A percentile compares a stretch with the other conserved stretches of the same genome.
phyloP scores from a whole-genome alignment of 2,888 invertebrate genomes.

The Nymphalis urticae region DNA sequence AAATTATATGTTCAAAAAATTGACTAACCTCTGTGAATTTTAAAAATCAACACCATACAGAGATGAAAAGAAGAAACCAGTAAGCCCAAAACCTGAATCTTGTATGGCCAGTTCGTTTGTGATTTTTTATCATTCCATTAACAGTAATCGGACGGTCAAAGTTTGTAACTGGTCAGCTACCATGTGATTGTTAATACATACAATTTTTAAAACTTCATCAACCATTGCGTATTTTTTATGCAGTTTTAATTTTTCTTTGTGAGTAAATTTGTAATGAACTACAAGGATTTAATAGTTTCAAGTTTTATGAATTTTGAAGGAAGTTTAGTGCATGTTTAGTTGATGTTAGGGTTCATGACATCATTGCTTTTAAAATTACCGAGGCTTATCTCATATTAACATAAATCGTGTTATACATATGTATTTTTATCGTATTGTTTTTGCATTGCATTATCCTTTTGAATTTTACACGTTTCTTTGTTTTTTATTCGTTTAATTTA shows the following conservation, averaged over 20 bases:
- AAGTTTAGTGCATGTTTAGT: conserved; percentile 1
- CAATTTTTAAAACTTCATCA: not conserved
- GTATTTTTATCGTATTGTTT: conserved; percentile 14
- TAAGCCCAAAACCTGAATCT: conserved; percentile 13
- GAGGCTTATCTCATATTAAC: conserved; percentile 25
- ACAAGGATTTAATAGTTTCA: not conserved
- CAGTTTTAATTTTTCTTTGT: not conserved
- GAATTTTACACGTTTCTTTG: not conserved
- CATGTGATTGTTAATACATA: not conserved
- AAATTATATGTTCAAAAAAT: not conserved
- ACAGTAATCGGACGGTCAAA: conserved; percentile 21
- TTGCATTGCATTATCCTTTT: conserved; percentile 6
- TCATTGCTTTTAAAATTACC: conserved; percentile 28
- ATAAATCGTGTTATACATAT: conserved; percentile 14
- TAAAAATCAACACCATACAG: conserved; percentile 1
- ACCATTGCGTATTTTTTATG: conserved; percentile 11
- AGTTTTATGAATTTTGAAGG: not conserved
- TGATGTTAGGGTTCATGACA: conserved; percentile 27
- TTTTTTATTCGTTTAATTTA: not conserved
- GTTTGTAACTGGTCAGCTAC: conserved; percentile 12
- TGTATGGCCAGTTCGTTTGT: conserved; percentile 24
- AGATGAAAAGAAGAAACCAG: conserved; percentile 10
- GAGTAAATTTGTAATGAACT: not conserved
- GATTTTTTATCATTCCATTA: conserved; percentile 25
- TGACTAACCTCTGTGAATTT: not conserved